Percentiles rank a stretch among this genome's conserved stretches.
These are phyloP conservation scores for Tachina fera DNA, from an alignment of 2,888 invertebrate genomes.

Conservation along the genomic window DNA sequence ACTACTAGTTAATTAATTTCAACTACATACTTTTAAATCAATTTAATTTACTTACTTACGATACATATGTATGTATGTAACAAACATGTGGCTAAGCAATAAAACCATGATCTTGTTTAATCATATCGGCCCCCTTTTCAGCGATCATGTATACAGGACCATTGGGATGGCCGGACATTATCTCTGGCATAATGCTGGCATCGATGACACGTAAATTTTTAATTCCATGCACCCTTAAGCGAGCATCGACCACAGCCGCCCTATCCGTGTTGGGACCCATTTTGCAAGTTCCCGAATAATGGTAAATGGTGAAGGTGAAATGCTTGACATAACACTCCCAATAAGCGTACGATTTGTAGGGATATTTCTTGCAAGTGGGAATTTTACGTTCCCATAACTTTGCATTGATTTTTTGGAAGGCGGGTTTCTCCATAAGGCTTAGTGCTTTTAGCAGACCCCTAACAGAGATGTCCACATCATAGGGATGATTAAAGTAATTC, in stretches of 20 bases:
- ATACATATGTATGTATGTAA: neutral
- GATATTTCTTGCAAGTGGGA: constrained; percentile 85
- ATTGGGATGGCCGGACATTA: constrained; percentile 85
- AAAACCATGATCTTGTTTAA: constrained; percentile 83
- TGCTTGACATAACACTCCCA: constrained; percentile 87
- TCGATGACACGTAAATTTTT: constrained; percentile 84
- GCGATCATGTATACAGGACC: constrained; percentile 85
- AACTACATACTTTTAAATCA: neutral
- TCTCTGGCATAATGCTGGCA: constrained; percentile 84
- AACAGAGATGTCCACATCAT: constrained; percentile 86
- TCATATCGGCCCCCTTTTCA: constrained; percentile 85
- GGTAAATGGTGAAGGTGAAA: constrained; percentile 86
- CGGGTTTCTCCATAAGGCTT: constrained; percentile 83
- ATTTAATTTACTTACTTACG: neutral
- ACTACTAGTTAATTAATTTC: neutral
- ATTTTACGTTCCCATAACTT: constrained; percentile 84
- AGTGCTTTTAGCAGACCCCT: constrained; percentile 85
- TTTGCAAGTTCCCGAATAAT: constrained; percentile 86
- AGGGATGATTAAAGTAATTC: constrained; percentile 87
- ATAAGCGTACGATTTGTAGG: constrained; percentile 85
- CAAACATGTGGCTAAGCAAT: constrained; percentile 73
- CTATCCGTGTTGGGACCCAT: constrained; percentile 87
- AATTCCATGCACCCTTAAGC: constrained; percentile 84
- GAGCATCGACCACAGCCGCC: constrained; percentile 86
- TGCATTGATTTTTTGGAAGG: constrained; percentile 84